These are phyloP conservation scores for Spheniscus mendiculus DNA, from an alignment of 2,113 vertebrate genomes.

Conservation along the genomic window DNA sequence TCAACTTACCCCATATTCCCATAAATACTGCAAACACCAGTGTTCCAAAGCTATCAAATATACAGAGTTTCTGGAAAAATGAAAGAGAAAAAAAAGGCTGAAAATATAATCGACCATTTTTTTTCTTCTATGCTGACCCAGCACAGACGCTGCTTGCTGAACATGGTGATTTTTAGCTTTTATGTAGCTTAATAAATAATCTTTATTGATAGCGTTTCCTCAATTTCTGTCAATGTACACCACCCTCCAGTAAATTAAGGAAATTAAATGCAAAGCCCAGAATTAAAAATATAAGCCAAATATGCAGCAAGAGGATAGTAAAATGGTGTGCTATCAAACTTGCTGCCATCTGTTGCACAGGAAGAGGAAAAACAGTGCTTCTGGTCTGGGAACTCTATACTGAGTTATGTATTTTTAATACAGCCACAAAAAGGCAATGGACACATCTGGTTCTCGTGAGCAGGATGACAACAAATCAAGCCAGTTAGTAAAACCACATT, in stretches of 20 bases:
- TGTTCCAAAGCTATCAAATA: slow-evolving; percentile 95
- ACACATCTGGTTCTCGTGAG: slow-evolving; percentile 21
- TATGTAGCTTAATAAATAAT: neutral
- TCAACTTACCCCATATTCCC: slow-evolving; percentile 91
- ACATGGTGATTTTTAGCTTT: neutral
- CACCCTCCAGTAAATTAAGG: neutral
- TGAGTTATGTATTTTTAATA: neutral
- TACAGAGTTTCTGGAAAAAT: slow-evolving; percentile 86
- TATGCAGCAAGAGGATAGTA: neutral
- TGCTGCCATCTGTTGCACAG: neutral
- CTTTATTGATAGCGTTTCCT: neutral
- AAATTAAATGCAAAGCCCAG: neutral
- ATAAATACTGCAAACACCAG: slow-evolving; percentile 94
- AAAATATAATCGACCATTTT: neutral
- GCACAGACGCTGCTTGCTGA: neutral
- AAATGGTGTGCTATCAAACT: neutral
- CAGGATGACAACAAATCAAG: neutral
- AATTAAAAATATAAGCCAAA: neutral
- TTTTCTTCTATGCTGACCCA: neutral
- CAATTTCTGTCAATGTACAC: neutral
- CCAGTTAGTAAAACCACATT: neutral
- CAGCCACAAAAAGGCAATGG: neutral
- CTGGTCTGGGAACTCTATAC: neutral
- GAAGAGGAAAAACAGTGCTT: neutral
- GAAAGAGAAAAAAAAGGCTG: neutral